Evolutionary conservation across 2,113 vertebrate genomes (phyloP), one percentile per base, ranked within the genome.

Genomic region (Alethe castanea): DNA sequence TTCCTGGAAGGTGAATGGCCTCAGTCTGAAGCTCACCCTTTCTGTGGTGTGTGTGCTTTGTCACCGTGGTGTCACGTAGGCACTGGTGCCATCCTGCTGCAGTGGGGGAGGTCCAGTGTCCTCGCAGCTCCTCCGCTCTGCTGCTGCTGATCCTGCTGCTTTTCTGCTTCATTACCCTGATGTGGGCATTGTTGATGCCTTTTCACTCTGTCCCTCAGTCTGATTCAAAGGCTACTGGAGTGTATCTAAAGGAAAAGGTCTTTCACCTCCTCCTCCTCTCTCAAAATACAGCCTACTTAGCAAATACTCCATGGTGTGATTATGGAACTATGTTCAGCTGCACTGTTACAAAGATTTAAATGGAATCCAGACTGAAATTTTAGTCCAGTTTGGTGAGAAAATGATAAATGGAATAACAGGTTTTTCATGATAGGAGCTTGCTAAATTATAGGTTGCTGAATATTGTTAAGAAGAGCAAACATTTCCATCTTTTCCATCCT

Each of bases 131-230:
- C 91, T 92, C 80, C 23, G 0, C 59, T 77, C 35, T 22, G 44
- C 94, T 92, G 61, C 57, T 96, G 65, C 82, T 96, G 95, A 95
- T 91, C 81, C 65, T 71, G 52, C 90, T 95, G 84, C 88, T 96
- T 78, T 98, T 97, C 84, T 97, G 90, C 94, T 94, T 97, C 95
- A 94, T 96, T 96, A 95, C 76, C 28, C 91, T 96, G 81, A 90
- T 84, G 61, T 92, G 38, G 79, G 61, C 70, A 94, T 95, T 96
- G 91, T 96, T 90, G 47, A 4, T 81, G 71, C 84, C 70, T 95
- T 97, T 97, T 86, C 84, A 48, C 40, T 95, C 81, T 36, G 74
- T 20, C 67, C 19, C 70, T 40, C 81, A 53, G 83, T 73, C 64
- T 92, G 65, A 76, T 95, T 97, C 40, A 95, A 91, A 92, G 76